Conservation (phyloP, 2,113 vertebrate species). For the Strigops habroptila region DNA sequence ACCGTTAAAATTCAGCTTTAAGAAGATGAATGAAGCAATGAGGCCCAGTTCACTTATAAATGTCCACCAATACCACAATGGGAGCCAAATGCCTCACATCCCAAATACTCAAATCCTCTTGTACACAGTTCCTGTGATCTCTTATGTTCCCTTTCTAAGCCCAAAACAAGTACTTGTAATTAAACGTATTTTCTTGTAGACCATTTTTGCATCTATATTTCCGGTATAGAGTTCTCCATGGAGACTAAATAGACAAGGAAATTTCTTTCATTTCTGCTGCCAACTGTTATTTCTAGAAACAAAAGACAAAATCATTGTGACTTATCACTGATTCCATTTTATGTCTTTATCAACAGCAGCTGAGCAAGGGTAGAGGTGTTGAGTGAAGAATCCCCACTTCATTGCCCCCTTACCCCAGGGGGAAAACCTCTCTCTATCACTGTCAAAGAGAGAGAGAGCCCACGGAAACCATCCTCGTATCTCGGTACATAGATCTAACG, state of each 20-base stretch:
- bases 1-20: background rate
- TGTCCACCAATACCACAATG: background rate
- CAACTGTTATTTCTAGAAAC: background rate
- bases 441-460: background rate
- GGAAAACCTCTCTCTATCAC: background rate
- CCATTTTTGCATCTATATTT: background rate
- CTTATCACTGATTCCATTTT: background rate
- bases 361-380: background rate
- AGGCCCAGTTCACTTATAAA: background rate
- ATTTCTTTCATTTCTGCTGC: background rate
- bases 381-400: background rate
- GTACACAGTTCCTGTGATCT: background rate
- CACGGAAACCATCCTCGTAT: background rate
- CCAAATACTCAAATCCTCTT: background rate
- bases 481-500: rapidly evolving
- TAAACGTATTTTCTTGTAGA: background rate
- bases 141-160: background rate
- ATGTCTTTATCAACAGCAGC: background rate
- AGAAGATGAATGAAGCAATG: background rate
- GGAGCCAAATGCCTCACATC: background rate
- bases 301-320: background rate
- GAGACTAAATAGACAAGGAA: background rate
- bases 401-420: background rate
- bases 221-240: background rate
- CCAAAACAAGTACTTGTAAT: background rate